Evolutionary conservation across 2,888 invertebrate species (phyloP).

Genomic region (Diloba caeruleocephala): DNA sequence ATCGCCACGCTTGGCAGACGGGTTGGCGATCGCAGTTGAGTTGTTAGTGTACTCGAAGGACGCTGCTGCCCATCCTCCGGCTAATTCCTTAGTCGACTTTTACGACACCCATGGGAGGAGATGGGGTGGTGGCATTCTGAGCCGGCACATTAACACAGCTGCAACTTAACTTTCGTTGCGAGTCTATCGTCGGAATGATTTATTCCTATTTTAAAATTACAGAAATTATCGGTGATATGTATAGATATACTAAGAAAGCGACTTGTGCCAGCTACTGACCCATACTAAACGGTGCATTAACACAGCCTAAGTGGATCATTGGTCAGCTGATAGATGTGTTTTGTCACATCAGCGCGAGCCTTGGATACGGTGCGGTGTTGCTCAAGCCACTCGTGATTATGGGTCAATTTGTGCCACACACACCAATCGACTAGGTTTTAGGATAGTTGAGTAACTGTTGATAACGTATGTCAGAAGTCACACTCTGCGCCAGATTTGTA

Average conservation of each 20-base stretch:
- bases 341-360: conserved; percentile 70
- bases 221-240: too few relatives aligned
- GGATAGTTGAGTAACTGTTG: conserved; percentile 11
- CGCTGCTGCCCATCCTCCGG: too few relatives aligned
- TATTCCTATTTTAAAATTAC: too few relatives aligned
- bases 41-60: too few relatives aligned
- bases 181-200: too few relatives aligned
- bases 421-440: conserved; percentile 34
- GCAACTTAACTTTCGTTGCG: too few relatives aligned
- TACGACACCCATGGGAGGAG: too few relatives aligned
- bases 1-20: too few relatives aligned
- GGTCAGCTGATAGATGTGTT: conserved; percentile 78
- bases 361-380: conserved; percentile 59
- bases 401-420: conserved; percentile 58
- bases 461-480: background rate
- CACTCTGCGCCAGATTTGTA: background rate
- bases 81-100: too few relatives aligned
- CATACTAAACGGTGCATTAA: conserved; percentile 58
- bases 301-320: conserved; percentile 69
- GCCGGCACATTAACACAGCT: too few relatives aligned
- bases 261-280: conserved; percentile 12
- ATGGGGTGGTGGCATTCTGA: too few relatives aligned
- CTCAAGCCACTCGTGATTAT: conserved; percentile 62
- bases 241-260: background rate
- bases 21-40: too few relatives aligned